Conservation (phyloP, 2,113 vertebrate genomes). For the Gobius niger region DNA sequence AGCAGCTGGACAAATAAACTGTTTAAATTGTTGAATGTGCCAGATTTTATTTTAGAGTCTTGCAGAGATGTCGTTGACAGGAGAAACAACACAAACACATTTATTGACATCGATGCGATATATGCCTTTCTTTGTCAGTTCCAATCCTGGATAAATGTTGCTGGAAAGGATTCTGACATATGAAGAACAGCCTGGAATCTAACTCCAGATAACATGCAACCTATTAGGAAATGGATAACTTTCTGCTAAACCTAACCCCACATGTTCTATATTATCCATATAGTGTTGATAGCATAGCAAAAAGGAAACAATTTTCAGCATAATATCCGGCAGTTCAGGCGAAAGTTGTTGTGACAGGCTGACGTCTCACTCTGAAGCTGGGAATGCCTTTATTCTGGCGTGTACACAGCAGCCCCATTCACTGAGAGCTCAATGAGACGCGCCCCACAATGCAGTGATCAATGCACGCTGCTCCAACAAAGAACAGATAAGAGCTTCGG, state of each 20-base stretch:
- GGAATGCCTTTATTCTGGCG: slow-evolving; percentile 63
- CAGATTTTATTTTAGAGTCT: too few relatives aligned
- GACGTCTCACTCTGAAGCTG: slow-evolving; percentile 44
- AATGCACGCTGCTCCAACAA: slow-evolving; percentile 49
- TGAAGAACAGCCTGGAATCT: too few relatives aligned
- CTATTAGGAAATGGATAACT: too few relatives aligned
- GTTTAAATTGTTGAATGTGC: not conserved
- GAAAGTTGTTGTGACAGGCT: not conserved
- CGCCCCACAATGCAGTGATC: slow-evolving; percentile 57
- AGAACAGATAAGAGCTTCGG: slow-evolving; percentile 58
- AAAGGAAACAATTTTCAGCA: not conserved
- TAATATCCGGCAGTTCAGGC: not conserved
- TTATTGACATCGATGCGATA: too few relatives aligned
- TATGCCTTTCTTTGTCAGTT: too few relatives aligned
- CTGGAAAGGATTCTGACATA: too few relatives aligned
- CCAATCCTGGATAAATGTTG: too few relatives aligned
- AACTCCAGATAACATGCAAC: too few relatives aligned
- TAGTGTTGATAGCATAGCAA: not conserved
- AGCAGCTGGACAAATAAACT: not conserved
- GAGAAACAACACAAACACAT: too few relatives aligned
- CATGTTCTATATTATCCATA: not conserved
- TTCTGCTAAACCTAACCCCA: not conserved
- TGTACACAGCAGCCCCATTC: slow-evolving; percentile 51
- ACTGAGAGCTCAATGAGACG: slow-evolving; percentile 45
- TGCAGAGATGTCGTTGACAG: too few relatives aligned